Percentiles rank a stretch among this genome's conserved stretches.
Conservation (phyloP, 2,797 vertebrate genomes). For the Eulemur coronatus region DNA sequence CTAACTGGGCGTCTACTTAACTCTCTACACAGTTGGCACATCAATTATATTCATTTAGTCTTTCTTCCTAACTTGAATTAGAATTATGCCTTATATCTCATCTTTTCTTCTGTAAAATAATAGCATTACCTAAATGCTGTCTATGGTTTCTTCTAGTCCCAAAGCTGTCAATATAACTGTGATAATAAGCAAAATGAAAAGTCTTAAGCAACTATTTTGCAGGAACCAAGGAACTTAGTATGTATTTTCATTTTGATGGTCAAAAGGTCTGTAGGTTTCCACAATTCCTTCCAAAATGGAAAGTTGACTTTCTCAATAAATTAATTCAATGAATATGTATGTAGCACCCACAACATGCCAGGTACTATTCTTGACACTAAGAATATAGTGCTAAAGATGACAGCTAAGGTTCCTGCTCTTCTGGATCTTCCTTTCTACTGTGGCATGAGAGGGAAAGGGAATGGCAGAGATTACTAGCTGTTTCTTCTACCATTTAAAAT, state of each 20-base stretch:
- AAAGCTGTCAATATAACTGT: background rate
- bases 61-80: conserved; percentile 32
- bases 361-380: background rate
- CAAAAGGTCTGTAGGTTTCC: conserved; percentile 8
- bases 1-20: conserved; percentile 22
- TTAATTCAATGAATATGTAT: conserved; percentile 21
- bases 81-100: conserved; percentile 6
- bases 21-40: background rate
- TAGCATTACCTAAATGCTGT: background rate
- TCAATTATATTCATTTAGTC: background rate
- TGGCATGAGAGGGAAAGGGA: background rate
- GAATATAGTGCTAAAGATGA: background rate
- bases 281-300: conserved; percentile 19
- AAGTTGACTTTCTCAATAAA: conserved; percentile 21
- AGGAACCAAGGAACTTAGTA: background rate
- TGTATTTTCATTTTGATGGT: conserved; percentile 19
- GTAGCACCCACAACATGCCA: background rate
- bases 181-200: background rate
- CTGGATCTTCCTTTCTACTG: background rate
- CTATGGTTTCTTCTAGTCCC: background rate
- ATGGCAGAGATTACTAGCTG: background rate
- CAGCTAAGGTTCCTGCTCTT: background rate
- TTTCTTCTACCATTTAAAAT: background rate
- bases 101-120: conserved; percentile 30
- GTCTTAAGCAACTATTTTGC: background rate